Conservation (phyloP, 1,140 invertebrate genomes). For the Leptopilina boulardi region DNA sequence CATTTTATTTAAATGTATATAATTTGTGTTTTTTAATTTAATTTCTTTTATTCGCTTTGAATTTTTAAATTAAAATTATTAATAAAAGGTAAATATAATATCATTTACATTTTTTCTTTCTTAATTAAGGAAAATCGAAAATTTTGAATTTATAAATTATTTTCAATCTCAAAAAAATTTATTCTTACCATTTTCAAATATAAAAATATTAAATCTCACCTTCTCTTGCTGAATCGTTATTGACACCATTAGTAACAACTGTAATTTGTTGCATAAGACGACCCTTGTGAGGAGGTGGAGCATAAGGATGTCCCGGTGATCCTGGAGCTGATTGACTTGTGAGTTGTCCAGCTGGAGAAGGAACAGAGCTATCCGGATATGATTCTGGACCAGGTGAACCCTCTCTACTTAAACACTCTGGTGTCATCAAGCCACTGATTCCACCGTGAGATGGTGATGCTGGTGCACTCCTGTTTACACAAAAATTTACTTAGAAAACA, state of each 20-base stretch:
- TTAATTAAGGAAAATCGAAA: too few species aligned
- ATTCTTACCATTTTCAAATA: too few species aligned
- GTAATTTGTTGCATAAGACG: constrained; percentile 80
- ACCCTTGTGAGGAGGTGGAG: constrained; percentile 75
- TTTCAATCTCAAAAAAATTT: too few species aligned
- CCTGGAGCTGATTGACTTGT: constrained; percentile 84
- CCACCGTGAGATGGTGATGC: constrained; percentile 94
- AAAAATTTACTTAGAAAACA: constrained; percentile 13
- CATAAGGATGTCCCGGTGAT: constrained; percentile 79
- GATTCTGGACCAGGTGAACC: constrained; percentile 84
- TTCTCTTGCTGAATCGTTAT: constrained; percentile 77
- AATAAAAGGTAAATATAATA: too few species aligned
- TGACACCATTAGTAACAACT: constrained; percentile 80
- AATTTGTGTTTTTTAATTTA: too few species aligned
- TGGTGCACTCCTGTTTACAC: constrained; percentile 87
- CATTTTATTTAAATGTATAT: too few species aligned
- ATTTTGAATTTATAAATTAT: too few species aligned
- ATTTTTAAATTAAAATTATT: too few species aligned
- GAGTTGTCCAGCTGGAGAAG: constrained; percentile 76
- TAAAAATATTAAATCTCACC: constrained; percentile 66
- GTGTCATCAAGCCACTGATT: constrained; percentile 89
- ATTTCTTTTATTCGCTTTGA: too few species aligned
- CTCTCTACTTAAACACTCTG: constrained; percentile 91
- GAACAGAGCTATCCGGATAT: constrained; percentile 77
- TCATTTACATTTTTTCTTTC: too few species aligned